Conservation (phyloP, 2,888 invertebrate species). For the Abrostola tripartita region DNA sequence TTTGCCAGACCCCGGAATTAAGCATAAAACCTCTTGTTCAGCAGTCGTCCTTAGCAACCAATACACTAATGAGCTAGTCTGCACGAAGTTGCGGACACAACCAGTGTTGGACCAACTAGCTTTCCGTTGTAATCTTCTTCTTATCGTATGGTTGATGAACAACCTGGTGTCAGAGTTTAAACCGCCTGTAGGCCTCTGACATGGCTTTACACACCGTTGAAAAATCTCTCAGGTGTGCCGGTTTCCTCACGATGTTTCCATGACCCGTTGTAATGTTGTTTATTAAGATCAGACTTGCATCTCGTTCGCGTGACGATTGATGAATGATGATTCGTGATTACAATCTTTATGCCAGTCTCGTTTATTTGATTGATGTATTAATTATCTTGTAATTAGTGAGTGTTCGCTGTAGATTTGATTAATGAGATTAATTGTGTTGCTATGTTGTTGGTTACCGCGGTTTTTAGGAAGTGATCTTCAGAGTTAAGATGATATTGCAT, state of each 20-base stretch:
- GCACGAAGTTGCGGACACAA: too few relatives aligned
- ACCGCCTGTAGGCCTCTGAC: too few relatives aligned
- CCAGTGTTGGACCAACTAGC: background rate
- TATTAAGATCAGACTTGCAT: conserved; percentile 10
- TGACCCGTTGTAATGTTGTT: conserved; percentile 11
- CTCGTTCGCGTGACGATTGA: conserved; percentile 30
- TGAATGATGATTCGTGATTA: conserved; percentile 13
- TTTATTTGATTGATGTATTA: conserved; percentile 27
- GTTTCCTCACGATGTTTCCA: too few relatives aligned
- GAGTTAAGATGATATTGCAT: background rate
- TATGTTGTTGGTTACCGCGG: background rate
- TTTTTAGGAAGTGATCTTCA: background rate
- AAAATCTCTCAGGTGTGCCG: too few relatives aligned
- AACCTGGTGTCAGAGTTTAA: too few relatives aligned
- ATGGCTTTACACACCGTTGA: too few relatives aligned
- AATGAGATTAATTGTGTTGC: conserved; percentile 12
- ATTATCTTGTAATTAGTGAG: conserved; percentile 26
- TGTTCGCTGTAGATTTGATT: conserved; percentile 17
- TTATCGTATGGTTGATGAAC: too few relatives aligned
- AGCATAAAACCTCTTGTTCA: too few relatives aligned
- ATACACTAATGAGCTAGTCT: too few relatives aligned
- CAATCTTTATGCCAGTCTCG: conserved; percentile 14
- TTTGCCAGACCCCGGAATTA: too few relatives aligned
- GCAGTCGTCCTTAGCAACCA: too few relatives aligned
- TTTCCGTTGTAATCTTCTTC: conserved; percentile 22